Conservation (phyloP, 2,888 invertebrate species). For the Amblyjoppa proteus region DNA sequence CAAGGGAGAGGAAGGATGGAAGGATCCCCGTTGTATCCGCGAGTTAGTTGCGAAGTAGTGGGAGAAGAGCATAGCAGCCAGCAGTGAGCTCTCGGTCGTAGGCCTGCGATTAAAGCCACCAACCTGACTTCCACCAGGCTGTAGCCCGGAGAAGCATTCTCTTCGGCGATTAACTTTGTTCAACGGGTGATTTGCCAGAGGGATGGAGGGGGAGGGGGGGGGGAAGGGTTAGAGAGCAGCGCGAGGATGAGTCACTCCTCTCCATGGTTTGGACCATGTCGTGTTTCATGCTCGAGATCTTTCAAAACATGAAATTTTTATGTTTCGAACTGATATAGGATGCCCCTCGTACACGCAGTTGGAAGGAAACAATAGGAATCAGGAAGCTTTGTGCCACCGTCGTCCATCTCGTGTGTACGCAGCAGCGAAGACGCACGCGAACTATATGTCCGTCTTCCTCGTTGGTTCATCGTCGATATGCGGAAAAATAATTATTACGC, state of each 20-base stretch:
- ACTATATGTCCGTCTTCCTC: conserved; percentile 16
- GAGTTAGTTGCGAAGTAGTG: conserved; percentile 53
- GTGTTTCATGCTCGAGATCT: background rate
- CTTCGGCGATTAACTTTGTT: conserved; percentile 50
- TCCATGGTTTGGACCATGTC: conserved; percentile 24
- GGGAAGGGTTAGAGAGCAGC: conserved; percentile 19
- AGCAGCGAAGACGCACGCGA: conserved; percentile 45
- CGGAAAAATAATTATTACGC: conserved; percentile 31
- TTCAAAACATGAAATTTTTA: background rate
- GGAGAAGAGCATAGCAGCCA: conserved; percentile 63
- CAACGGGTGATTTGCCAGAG: conserved; percentile 28
- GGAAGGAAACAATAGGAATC: conserved; percentile 31
- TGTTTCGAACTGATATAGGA: background rate
- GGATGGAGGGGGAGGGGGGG: background rate
- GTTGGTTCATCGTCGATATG: conserved; percentile 32
- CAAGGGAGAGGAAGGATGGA: conserved; percentile 38
- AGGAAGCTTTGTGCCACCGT: background rate
- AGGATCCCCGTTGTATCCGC: conserved; percentile 52
- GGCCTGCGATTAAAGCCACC: conserved; percentile 72
- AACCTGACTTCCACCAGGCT: conserved; percentile 61
- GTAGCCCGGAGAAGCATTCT: conserved; percentile 28
- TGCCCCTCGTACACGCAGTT: background rate
- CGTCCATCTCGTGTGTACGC: conserved; percentile 43
- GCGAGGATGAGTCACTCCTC: conserved; percentile 33
- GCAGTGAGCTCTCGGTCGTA: conserved; percentile 69